A percentile compares a stretch with the other conserved stretches of the same genome.
These are phyloP conservation scores for Cacatua alba DNA, from an alignment of 2,113 vertebrate genomes.

Conservation along the genomic window DNA sequence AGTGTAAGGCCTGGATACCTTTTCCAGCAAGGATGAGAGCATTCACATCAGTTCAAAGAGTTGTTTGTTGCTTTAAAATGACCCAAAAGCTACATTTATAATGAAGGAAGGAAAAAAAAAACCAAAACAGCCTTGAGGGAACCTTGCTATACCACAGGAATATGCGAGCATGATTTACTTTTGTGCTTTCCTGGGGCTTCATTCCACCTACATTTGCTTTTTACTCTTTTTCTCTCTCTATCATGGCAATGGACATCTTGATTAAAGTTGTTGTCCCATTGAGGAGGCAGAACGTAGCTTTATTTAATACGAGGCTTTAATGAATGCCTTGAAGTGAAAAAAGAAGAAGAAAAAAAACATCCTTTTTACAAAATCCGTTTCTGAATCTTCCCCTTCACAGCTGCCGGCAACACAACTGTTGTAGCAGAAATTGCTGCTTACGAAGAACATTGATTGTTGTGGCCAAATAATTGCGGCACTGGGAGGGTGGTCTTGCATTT, in stretches of 20 bases:
- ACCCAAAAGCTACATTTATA: not conserved
- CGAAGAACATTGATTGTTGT: not conserved
- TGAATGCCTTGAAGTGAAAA: not conserved
- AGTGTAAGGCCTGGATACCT: not conserved
- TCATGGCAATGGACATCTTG: not conserved
- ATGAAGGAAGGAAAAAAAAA: not conserved
- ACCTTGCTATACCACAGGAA: not conserved
- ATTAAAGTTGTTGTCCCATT: conserved; percentile 11
- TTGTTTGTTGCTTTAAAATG: not conserved
- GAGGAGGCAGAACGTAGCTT: not conserved
- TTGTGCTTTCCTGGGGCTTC: not conserved
- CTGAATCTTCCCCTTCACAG: not conserved
- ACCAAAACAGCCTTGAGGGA: not conserved
- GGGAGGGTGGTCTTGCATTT: not conserved
- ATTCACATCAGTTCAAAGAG: not conserved
- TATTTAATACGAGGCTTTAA: not conserved
- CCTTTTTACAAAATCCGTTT: not conserved
- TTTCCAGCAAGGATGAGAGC: not conserved
- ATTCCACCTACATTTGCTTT: not conserved
- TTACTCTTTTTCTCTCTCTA: not conserved
- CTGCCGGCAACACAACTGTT: not conserved
- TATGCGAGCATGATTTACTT: not conserved
- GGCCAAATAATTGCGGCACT: not conserved
- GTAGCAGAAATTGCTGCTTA: not conserved
- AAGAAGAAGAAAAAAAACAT: not conserved